phyloP scores from a whole-genome alignment of 2,888 invertebrate genomes.

The Eristalis arbustorum region DNA sequence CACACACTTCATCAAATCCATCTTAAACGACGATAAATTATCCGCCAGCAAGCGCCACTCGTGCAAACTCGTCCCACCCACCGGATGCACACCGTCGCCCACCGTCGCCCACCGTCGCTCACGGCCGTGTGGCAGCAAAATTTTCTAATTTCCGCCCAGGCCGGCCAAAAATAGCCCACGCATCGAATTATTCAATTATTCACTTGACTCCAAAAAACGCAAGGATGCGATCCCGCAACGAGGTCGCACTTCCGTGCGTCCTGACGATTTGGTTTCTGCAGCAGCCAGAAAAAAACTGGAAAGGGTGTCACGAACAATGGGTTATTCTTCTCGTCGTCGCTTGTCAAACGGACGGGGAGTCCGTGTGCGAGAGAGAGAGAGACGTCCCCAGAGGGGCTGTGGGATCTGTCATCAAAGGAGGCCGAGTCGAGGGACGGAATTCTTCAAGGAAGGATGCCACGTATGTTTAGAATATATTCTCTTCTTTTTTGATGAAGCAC shows the following conservation, averaged over 20 bases:
- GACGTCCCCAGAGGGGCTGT: not conserved
- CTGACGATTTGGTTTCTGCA: not conserved
- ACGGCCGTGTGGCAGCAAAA: not conserved
- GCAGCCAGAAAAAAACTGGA: not conserved
- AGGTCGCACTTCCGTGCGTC: not conserved
- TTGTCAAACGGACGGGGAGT: not conserved
- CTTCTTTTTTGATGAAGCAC: constrained; percentile 17
- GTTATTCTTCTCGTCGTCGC: constrained; percentile 7
- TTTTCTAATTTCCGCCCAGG: constrained; percentile 21
- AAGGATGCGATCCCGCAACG: not conserved
- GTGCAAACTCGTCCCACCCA: not conserved
- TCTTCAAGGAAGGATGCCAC: constrained; percentile 18
- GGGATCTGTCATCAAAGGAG: not conserved
- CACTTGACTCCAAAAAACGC: not conserved
- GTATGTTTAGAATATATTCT: not conserved
- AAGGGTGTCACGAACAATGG: constrained; percentile 16
- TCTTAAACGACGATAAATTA: constrained; percentile 11
- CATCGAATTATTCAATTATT: constrained; percentile 17
- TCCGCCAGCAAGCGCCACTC: not conserved
- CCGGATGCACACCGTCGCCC: not conserved
- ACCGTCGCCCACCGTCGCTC: too few relatives aligned
- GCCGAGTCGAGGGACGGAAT: not conserved
- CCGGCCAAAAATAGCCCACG: not conserved
- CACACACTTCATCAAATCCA: not conserved
- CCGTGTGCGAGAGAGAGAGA: not conserved